These are phyloP conservation scores for Ostrea edulis DNA, from an alignment of 1,140 invertebrate genomes.

Conservation along the genomic window DNA sequence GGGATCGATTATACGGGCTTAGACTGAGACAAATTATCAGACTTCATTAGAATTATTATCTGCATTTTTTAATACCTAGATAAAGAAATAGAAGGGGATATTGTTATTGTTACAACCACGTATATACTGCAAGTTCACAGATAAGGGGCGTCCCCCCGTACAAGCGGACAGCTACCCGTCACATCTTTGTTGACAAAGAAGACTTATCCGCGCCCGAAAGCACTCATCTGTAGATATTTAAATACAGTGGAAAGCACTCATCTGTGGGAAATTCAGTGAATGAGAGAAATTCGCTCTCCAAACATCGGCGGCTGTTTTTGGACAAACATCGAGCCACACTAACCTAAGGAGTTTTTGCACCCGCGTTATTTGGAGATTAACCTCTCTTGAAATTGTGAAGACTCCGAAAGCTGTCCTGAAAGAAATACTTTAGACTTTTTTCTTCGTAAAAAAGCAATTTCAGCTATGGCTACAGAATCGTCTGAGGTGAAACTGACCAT, in stretches of 20 bases:
- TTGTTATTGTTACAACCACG: not conserved
- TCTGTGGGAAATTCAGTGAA: not conserved
- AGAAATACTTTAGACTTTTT: not conserved
- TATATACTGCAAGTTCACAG: not conserved
- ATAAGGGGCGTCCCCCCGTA: not conserved
- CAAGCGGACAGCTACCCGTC: not conserved
- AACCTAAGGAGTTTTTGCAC: not conserved
- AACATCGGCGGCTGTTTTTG: not conserved
- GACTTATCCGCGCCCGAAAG: not conserved
- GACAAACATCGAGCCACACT: not conserved
- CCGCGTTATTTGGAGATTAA: not conserved
- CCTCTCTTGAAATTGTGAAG: not conserved
- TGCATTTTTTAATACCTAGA: constrained; percentile 1
- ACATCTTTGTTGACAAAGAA: not conserved
- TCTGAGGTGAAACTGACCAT: constrained; percentile 13
- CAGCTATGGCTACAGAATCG: not conserved
- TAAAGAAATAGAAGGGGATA: not conserved
- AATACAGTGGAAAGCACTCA: not conserved
- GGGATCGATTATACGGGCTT: not conserved
- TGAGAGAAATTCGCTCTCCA: not conserved
- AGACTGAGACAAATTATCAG: not conserved
- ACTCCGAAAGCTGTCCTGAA: not conserved
- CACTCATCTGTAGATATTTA: not conserved
- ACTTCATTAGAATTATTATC: constrained; percentile 33
- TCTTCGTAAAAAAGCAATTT: not conserved